Conservation (phyloP, 2,113 vertebrate species). For the Dromaius novaehollandiae region DNA sequence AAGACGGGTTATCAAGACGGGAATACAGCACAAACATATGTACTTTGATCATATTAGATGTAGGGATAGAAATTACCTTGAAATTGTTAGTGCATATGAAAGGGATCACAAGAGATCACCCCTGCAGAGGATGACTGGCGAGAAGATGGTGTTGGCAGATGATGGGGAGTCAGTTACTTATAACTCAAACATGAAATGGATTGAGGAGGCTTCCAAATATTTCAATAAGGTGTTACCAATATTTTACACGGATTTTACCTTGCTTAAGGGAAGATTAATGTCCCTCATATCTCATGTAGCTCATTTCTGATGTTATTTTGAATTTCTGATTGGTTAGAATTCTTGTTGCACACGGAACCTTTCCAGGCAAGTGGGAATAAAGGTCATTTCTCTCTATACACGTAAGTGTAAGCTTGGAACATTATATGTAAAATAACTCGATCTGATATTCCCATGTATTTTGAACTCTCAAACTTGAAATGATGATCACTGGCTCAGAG, state of each 20-base stretch:
- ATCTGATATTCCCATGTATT: background rate
- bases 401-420: background rate
- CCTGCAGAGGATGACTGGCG: background rate
- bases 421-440: background rate
- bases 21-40: background rate
- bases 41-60: background rate
- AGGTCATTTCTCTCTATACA: background rate
- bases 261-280: background rate
- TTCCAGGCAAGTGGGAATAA: background rate
- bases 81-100: conserved; percentile 25
- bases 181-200: background rate
- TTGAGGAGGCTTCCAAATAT: background rate
- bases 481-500: background rate
- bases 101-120: background rate
- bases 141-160: conserved; percentile 23
- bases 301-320: background rate
- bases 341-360: background rate
- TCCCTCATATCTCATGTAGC: background rate
- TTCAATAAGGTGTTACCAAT: background rate
- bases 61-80: background rate
- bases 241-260: background rate
- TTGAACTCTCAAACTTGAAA: background rate
- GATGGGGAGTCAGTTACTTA: background rate
- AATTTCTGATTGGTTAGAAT: background rate
- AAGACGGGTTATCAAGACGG: background rate